Percentiles rank a stretch among this genome's conserved stretches.
These are phyloP conservation scores for Cheirogaleus medius DNA, from an alignment of 2,113 vertebrate species.

Conservation along the genomic window DNA sequence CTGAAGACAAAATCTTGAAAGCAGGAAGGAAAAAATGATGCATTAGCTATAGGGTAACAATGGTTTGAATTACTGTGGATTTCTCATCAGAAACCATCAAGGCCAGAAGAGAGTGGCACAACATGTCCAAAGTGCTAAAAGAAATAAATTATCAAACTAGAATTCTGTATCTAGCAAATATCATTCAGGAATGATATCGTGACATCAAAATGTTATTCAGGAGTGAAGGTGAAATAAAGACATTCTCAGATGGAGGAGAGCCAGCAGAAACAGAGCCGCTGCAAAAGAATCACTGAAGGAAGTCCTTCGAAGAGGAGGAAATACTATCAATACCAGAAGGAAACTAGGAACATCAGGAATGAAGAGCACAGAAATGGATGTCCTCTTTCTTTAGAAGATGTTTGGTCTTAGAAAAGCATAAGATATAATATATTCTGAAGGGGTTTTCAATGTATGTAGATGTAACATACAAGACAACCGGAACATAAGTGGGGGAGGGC, in stretches of 20 bases:
- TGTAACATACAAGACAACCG: background rate
- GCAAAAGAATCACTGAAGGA: background rate
- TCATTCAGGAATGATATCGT: background rate
- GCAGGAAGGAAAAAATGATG: background rate
- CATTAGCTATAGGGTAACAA: background rate
- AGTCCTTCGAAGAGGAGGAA: background rate
- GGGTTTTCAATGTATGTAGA: background rate
- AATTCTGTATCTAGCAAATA: background rate
- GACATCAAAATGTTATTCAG: background rate
- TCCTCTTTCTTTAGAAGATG: background rate
- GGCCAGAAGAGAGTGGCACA: background rate
- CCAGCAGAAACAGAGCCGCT: background rate
- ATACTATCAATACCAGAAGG: background rate
- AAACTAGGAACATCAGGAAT: background rate
- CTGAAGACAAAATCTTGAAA: background rate
- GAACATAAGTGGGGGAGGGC: background rate
- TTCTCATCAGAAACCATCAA: background rate
- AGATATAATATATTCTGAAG: background rate
- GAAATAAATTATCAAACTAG: background rate
- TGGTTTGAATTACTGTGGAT: background rate
- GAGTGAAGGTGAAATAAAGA: background rate
- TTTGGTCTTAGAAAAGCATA: background rate
- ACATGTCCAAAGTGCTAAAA: background rate
- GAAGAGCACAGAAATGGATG: background rate
- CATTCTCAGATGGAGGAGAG: background rate